Conservation (phyloP, 2,113 vertebrate species). For the Morone chrysops region DNA sequence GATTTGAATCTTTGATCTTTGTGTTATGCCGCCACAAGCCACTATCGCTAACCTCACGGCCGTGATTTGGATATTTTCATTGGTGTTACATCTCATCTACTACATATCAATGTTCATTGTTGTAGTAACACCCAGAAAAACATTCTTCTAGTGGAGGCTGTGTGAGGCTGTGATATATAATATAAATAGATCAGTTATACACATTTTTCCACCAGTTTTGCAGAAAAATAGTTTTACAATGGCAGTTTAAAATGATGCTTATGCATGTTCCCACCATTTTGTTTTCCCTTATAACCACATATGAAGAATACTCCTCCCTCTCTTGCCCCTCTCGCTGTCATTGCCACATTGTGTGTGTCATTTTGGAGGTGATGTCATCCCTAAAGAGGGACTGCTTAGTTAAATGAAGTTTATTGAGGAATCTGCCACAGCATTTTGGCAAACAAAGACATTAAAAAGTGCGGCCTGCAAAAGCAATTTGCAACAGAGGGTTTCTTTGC, state of each 20-base stretch:
- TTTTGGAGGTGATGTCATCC: constrained; percentile 73
- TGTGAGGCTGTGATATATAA: constrained; percentile 20
- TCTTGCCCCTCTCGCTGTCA: constrained; percentile 67
- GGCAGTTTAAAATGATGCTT: constrained; percentile 53
- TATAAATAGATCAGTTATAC: constrained; percentile 64
- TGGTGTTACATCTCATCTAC: constrained; percentile 40
- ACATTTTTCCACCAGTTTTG: constrained; percentile 57
- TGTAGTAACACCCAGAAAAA: constrained; percentile 54
- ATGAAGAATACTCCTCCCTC: constrained; percentile 57
- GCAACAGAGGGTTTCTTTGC: constrained; percentile 33
- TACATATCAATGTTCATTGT: constrained; percentile 51
- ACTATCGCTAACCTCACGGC: neutral
- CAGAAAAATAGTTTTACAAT: constrained; percentile 65
- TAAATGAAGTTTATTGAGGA: constrained; percentile 73
- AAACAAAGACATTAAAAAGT: constrained; percentile 75
- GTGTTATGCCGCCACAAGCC: constrained; percentile 7
- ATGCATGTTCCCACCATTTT: constrained; percentile 62
- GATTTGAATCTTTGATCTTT: constrained; percentile 18
- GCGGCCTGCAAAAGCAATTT: constrained; percentile 59
- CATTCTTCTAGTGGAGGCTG: constrained; percentile 44
- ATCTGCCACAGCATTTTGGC: constrained; percentile 65
- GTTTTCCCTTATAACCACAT: constrained; percentile 61
- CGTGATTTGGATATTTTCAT: constrained; percentile 30
- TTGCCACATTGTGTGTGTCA: constrained; percentile 71
- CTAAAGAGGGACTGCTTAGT: constrained; percentile 62